Evolutionary conservation across 2,113 vertebrate species (phyloP), one percentile per base, ranked within the genome.

Genomic region (Tricholaema leucomelas): DNA sequence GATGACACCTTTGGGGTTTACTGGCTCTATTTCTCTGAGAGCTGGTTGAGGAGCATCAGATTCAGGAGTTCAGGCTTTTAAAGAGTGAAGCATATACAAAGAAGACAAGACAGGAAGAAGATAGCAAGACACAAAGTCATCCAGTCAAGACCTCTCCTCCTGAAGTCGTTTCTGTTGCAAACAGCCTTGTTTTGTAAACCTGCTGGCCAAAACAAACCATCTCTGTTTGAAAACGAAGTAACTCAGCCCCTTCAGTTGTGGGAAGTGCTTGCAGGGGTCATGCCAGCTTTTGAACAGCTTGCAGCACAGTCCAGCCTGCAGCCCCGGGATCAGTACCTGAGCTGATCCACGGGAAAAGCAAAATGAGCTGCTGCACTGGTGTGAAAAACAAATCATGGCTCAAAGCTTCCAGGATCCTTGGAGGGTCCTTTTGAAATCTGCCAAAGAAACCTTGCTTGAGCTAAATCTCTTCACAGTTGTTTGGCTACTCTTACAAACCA

Each of bases 101-200:
- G 33, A 84, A 77, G 70, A 71, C 78, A 85, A 48, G n/a, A n/a
- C n/a, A n/a, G n/a, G n/a, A n/a, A n/a, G n/a, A n/a, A n/a, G n/a
- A n/a, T n/a, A n/a, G n/a, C 16, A 63, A 3, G 10, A 59, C 90
- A 24, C 1, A 0, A 2, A 21, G 19, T 23, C 30, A 40, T 1
- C 15, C 8, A 59, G 24, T 27, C 8, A 63, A 40, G 28, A 42
- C 17, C 31, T 91, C 77, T 76, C 59, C 8, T 71, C 36, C 82
- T 67, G 20, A 20, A 56, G 42, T 3, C 60, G 56, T 64, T 90
- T 87, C 8, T 83, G 48, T 25, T 90, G 54, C 52, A 88, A 92
- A 83, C 48, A 81, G 6, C 11, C 48, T 36, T 90, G 76, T 48
- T 95, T 81, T 60, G 69, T 86, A 91, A 83, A 86, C 72, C 61